phyloP scores from a whole-genome alignment of 1,140 invertebrate species.

The Parasteatoda tepidariorum region DNA sequence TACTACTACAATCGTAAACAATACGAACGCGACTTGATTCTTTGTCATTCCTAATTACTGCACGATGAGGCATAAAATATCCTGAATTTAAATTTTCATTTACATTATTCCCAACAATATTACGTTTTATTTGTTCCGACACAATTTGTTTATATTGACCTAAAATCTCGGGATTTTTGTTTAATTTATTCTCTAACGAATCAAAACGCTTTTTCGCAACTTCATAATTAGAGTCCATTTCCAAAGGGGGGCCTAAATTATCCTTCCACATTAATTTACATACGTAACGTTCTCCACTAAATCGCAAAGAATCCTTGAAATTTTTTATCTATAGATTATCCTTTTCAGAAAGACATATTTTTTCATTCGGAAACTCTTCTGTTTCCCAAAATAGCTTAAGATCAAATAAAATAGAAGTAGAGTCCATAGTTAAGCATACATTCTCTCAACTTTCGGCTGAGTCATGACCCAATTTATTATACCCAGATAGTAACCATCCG shows the following conservation, averaged over 20 bases:
- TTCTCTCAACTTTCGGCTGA: too few relatives aligned
- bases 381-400: neutral
- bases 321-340: neutral
- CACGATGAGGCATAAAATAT: constrained; percentile 20
- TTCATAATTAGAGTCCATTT: neutral
- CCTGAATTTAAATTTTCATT: neutral
- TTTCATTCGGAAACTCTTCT: neutral
- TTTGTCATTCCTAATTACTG: neutral
- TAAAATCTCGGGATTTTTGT: neutral
- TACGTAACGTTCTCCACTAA: neutral
- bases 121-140: neutral
- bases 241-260: neutral
- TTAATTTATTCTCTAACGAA: neutral
- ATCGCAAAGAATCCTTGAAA: neutral
- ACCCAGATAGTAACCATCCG: neutral
- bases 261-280: constrained; percentile 5
- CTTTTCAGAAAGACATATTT: neutral
- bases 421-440: neutral
- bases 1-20: constrained; percentile 11
- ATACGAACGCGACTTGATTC: neutral
- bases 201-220: neutral
- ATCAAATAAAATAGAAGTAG: neutral
- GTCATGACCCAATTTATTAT: neutral
- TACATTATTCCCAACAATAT: neutral
- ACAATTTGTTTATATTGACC: neutral